Base-by-base conservation (phyloP, 2,888 invertebrate species). In the Drosophila anceps region DNA sequence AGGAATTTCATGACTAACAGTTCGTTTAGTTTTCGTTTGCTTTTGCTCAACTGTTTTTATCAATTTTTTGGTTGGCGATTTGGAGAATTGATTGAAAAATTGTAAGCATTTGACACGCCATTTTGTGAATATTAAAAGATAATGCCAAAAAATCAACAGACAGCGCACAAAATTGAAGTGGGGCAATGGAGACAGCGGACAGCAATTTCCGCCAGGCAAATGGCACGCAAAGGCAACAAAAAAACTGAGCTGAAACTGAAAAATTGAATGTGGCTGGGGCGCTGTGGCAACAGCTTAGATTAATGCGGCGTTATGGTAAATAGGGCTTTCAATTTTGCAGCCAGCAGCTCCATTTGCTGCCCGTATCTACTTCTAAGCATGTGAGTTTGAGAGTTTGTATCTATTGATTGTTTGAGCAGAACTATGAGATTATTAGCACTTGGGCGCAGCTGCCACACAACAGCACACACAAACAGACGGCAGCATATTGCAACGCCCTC, bases 351-450 rank as follows among this genome's bases (percentile, higher is more conserved):
- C 62, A 12, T 18, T 20, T 29, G 10, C 35, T 24, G 10, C 35
- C 57, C 59, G 50, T 63, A 69, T 55, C 51, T 61, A 39, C 6
- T 12, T 2, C 31, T 6, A 33, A 13, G 48, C 48, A 33, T 51
- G 31, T 31, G 44, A 44, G 27, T 18, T 27, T 50, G 51, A 5
- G 35, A 53, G 51, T 35, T 68, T 76, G 58, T 79, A 71, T 75
- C 67, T 78, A 80, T 90, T 78, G 86, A 85, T 90, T 86, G 82
- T 73, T 76, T 84, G 83, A 58, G 74, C 75, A 72, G 78, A 80
- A 81, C 84, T 83, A 88, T 91, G 91, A 82, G 90, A 90, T 91
- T 91, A 90, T 91, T 91, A 91, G 81, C 91, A 91, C 91, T 91
- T 90, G 79, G 83, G 67, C 80, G 86, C 91, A 91, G 88, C 90